Evolutionary conservation across 2,888 invertebrate species (phyloP).

Genomic region (Molanna angustata): DNA sequence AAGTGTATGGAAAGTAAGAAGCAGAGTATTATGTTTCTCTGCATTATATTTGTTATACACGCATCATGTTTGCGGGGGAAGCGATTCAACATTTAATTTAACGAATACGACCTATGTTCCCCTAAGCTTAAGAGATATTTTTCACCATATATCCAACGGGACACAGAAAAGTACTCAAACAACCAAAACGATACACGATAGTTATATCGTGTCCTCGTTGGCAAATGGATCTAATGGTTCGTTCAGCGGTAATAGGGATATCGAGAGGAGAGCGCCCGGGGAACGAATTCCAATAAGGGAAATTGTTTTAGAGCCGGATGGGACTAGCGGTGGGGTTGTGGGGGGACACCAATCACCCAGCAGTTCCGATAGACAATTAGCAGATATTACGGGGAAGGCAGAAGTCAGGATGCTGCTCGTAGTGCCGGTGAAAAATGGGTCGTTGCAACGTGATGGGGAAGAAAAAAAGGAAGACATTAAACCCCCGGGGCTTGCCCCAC

Average conservation of each 20-base stretch:
- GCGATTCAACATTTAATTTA: too few species aligned
- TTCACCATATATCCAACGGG: constrained; percentile 5
- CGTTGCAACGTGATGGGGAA: constrained; percentile 22
- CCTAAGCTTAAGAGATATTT: too few species aligned
- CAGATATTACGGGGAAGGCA: constrained; percentile 26
- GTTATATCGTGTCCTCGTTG: constrained; percentile 10
- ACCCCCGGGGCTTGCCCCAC: constrained; percentile 7
- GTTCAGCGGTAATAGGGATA: constrained; percentile 11
- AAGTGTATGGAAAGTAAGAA: constrained; percentile 12
- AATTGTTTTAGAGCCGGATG: constrained; percentile 22
- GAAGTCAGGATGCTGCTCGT: constrained; percentile 20
- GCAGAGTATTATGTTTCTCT: constrained; percentile 6
- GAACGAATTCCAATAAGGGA: constrained; percentile 21
- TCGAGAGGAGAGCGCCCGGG: constrained; percentile 15
- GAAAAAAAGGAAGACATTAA: constrained; percentile 12
- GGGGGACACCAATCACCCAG: constrained; percentile 1
- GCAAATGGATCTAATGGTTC: constrained; percentile 16
- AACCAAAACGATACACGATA: neutral
- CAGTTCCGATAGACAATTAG: constrained; percentile 29
- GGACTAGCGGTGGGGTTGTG: neutral
- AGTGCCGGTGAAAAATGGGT: constrained; percentile 28
- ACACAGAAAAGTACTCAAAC: neutral
- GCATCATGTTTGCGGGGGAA: constrained; percentile 18
- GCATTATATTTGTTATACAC: constrained; percentile 18
- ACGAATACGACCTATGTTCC: too few species aligned